Evolutionary conservation across 2,888 invertebrate species (phyloP), one percentile per base, ranked within the genome.

Genomic region (Linnaemya vulpina): DNA sequence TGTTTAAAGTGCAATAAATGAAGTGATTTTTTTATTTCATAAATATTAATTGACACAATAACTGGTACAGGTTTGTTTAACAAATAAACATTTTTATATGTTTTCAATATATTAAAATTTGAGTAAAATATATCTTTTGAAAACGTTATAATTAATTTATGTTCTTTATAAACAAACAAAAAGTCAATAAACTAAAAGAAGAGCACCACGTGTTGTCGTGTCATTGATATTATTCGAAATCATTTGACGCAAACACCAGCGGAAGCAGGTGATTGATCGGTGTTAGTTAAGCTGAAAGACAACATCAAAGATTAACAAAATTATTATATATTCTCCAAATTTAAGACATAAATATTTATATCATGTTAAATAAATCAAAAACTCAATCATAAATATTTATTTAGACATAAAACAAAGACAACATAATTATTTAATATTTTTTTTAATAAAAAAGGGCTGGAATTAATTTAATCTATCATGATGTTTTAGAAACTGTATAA

Each of bases 191-290:
- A 77, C 62, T 67, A 13, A 73, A 43, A 40, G 38, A 62, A 43
- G 17, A 15, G 40, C 17, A 17, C 49, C 17, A 17, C 49, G 53
- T 43, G 60, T 13, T 65, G 13, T 46, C 15, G 11, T 67, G 20
- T 43, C 22, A 46, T 17, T 40, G 30, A 2, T n/a, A 22, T 11
- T 8, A 38, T 49, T 58, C 11, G 35, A 40, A 20, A 71, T 51
- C 15, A 49, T 17, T 67, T 65, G 20, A 15, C 15, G 55, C 25
- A 46, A 77, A 58, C 17, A 49, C 13, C 30, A 78, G 73, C 78
- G 78, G 78, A 78, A 78, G 83, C 46, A 60, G 63, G 8, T 60
- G 43, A 63, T 60, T 67, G 46, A 71, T 71, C 30, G 53, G 40
- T 58, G 38, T 30, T 67, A 30, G 17, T 73, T 60, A 53, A 53